Evolutionary conservation across 2,113 vertebrate genomes (phyloP).

Genomic region (Puma concolor): DNA sequence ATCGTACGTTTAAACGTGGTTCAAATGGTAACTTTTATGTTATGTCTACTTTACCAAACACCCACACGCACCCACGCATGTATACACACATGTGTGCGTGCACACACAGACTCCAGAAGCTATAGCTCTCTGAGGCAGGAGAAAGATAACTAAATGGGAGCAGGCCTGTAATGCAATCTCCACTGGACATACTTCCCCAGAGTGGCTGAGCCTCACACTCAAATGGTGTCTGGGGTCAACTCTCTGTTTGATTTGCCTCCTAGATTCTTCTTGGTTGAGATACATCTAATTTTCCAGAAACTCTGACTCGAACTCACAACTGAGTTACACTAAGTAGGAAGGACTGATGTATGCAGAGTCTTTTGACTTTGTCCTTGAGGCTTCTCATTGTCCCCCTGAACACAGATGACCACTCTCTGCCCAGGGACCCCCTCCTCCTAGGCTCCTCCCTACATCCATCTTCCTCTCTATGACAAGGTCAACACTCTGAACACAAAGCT

Average conservation of each 20-base stretch:
- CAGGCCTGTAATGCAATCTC: not conserved
- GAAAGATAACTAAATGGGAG: not conserved
- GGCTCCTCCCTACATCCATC: not conserved
- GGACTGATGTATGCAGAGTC: not conserved
- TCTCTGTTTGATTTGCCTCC: too few species aligned
- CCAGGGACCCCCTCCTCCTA: not conserved
- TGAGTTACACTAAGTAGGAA: not conserved
- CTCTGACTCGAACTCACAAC: not conserved
- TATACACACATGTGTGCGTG: not conserved
- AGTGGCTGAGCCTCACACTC: too few species aligned
- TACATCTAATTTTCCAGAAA: too few species aligned
- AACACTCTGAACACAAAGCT: not conserved
- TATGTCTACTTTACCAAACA: too few species aligned
- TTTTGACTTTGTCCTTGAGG: not conserved
- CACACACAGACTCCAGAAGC: not conserved
- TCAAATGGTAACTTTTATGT: too few species aligned
- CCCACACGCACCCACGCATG: not conserved
- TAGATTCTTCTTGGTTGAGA: too few species aligned
- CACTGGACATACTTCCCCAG: not conserved
- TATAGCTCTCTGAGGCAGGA: not conserved
- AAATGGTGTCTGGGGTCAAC: too few species aligned
- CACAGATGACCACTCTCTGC: not conserved
- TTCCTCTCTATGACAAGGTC: not conserved
- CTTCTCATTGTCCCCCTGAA: not conserved
- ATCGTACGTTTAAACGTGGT: not conserved